Base-by-base conservation (phyloP, 2,113 vertebrate genomes). In the Xiphophorus maculatus region DNA sequence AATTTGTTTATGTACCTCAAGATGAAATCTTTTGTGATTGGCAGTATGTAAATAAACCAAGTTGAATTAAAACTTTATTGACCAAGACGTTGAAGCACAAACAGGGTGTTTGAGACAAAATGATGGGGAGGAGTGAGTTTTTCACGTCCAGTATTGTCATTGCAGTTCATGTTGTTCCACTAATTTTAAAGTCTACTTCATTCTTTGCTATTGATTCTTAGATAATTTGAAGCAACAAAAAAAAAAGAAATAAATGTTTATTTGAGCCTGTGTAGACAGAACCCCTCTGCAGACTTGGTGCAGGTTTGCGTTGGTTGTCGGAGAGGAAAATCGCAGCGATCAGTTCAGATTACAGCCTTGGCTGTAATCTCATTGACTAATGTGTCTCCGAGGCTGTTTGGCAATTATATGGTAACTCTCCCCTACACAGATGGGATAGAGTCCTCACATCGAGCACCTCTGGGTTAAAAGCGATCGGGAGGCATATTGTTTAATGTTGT, bases 401-500 rank as follows among this genome's bases (percentile, higher is more conserved):
- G 17, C 29, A 40, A 8, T 12, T 25, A 5, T n/a, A 35, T 7
- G n/a, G 25, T 40, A 42, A 28, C 25, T 42, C 65, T 17, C 25
- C n/a, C 64, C 13, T 8, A n/a, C 5, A 42, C 11, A 28, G 37
- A 42, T 35, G 10, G 10, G 67, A 29, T 68, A 28, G 6, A 13
- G 27, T 4, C 4, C 33, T 42, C 35, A 42, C 19, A 10, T 27
- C 40, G 1, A 25, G 37, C 40, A 29, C n/a, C 37, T 70, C 25
- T 61, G 69, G 13, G 15, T 37, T 15, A 37, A n/a, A 71, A 27
- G 32, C 22, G n/a, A 42, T 8, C 19, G 15, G 66, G 15, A 7
- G 2, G 17, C 25, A 28, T 54, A 17, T 58, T 71, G 42, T 69
- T 30, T 48, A n/a, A 27, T 35, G n/a, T 30, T 75, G 25, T 85